Conservation (phyloP, 2,888 invertebrate species). For the Thymelicus acteon region DNA sequence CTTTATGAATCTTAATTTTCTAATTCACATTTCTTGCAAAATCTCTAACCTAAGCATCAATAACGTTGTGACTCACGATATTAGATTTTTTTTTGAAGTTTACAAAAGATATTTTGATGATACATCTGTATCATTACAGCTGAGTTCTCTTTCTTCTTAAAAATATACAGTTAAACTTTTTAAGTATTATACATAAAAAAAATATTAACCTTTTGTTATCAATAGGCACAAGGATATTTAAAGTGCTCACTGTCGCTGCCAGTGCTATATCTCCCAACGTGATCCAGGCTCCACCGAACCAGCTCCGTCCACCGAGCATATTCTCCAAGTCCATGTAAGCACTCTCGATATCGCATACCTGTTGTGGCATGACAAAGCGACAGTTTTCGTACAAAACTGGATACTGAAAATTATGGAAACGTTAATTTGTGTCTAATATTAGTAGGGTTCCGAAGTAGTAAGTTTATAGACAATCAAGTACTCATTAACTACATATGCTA, state of each 20-base stretch:
- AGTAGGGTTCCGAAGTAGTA: no score
- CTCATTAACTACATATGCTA: no score
- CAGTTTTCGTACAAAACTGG: slow-evolving; percentile 67
- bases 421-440: neutral
- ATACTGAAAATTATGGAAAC: slow-evolving; percentile 52
- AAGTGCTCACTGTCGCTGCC: slow-evolving; percentile 63
- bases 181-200: slow-evolving; percentile 1
- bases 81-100: no score
- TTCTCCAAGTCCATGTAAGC: slow-evolving; percentile 61
- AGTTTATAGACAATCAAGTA: no score
- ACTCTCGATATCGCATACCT: slow-evolving; percentile 57
- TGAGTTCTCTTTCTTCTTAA: no score
- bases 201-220: slow-evolving; percentile 54
- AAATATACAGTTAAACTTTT: no score
- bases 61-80: no score
- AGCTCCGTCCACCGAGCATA: slow-evolving; percentile 54
- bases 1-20: no score
- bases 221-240: slow-evolving; percentile 63
- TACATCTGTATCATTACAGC: no score
- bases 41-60: no score
- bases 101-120: no score
- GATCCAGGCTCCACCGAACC: slow-evolving; percentile 59
- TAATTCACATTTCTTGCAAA: no score
- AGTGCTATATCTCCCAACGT: slow-evolving; percentile 63
- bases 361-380: slow-evolving; percentile 62